Base-by-base conservation (phyloP, 2,888 invertebrate species). In the Ferdinandea cuprea region DNA sequence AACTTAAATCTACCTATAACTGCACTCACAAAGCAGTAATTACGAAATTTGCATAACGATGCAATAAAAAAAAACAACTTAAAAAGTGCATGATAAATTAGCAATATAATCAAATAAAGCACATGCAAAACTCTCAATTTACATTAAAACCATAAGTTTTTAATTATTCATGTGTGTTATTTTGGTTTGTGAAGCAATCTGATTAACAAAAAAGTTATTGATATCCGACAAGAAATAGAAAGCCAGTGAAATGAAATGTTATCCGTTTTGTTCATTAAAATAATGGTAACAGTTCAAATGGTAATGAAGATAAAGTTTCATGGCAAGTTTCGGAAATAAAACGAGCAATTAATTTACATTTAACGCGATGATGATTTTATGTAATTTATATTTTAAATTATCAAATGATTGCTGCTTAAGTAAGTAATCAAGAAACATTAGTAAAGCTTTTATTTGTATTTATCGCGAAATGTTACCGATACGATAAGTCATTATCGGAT, bases 221-320 rank as follows among this genome's bases (percentile, higher is more conserved):
- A 69, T 58, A 69, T 37, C 19, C 13, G 13, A 59, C 54, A 35
- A 37, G 54, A 65, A 63, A 73, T 32, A 44, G 56, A 54, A 44
- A 48, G 44, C 15, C 15, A 28, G 59, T 21, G 52, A 72, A 72
- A 72, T 61, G 50, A 19, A 40, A 40, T 30, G 25, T 28, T 40
- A 63, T 48, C 8, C 15, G 37, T 25, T 50, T 28, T 35, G 44
- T 30, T 37, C 37, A 17, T 25, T 50, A 35, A 2, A 17, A 37
- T 15, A 46, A 40, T 56, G 17, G 37, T 44, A 66, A 66, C 40
- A 9, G 40, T 66, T 54, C n/a, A 30, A 42, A 66, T 66, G 52
- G 42, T 42, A 68, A 56, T 56, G n/a, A 35, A 17, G 25, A 6
- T 8, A 28, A n/a, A 46, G 32, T 46, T 56, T 46, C 32, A 15